phyloP scores from a whole-genome alignment of 1,140 invertebrate genomes.

The Paralvinella palmiformis region DNA sequence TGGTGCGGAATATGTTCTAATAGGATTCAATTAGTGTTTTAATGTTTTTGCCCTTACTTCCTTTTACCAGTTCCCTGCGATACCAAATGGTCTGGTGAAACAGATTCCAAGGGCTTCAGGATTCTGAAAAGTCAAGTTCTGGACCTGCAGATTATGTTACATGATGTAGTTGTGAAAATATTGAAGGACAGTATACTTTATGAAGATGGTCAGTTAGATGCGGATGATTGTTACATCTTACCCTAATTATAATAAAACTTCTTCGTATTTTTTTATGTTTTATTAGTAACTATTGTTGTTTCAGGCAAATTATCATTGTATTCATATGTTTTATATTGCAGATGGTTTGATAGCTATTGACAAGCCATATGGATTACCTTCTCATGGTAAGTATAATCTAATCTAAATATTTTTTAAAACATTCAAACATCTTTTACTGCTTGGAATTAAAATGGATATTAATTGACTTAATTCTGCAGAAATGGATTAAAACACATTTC shows the following conservation, averaged over 20 bases:
- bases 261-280: too few species aligned
- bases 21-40: too few species aligned
- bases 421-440: too few species aligned
- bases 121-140: slow-evolving; percentile 35
- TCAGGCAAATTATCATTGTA: not conserved
- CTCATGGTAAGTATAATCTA: slow-evolving; percentile 34
- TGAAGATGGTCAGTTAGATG: slow-evolving; percentile 31
- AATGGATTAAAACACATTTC: too few species aligned
- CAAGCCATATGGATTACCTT: slow-evolving; percentile 54
- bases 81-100: slow-evolving; percentile 12
- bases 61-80: not conserved
- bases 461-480: too few species aligned
- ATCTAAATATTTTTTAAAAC: too few species aligned
- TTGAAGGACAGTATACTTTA: slow-evolving; percentile 37
- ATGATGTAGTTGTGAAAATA: slow-evolving; percentile 26
- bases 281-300: not conserved
- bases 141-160: slow-evolving; percentile 28
- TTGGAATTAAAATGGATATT: too few species aligned
- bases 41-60: not conserved
- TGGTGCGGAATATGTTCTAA: too few species aligned
- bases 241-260: too few species aligned
- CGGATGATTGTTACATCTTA: too few species aligned
- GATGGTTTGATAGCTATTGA: slow-evolving; percentile 51
- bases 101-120: slow-evolving; percentile 36
- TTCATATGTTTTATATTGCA: slow-evolving; percentile 24